These are phyloP conservation scores for Xiphydria camelus DNA, from an alignment of 2,888 invertebrate genomes.

Conservation along the genomic window DNA sequence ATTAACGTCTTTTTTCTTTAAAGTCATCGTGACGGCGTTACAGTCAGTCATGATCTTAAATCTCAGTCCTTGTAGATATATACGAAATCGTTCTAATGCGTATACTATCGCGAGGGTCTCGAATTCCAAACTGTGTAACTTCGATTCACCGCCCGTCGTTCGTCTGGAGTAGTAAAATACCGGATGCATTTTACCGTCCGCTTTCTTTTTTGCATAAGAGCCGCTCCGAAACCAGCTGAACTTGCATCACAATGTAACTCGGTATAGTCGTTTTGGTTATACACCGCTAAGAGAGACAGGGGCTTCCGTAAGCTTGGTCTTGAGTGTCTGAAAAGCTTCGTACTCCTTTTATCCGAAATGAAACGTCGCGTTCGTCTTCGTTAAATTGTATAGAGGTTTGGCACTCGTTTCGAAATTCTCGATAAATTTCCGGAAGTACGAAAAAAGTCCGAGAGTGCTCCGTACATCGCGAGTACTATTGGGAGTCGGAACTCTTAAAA, in stretches of 20 bases:
- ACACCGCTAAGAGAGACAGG: constrained; percentile 41
- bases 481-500: constrained; percentile 7
- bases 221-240: constrained; percentile 37
- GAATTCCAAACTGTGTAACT: constrained; percentile 44
- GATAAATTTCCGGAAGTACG: constrained; percentile 13
- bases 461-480: constrained; percentile 5
- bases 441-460: constrained; percentile 7
- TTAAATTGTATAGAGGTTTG: constrained; percentile 6
- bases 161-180: constrained; percentile 44
- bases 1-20: constrained; percentile 39
- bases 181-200: constrained; percentile 34
- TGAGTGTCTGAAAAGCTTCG: constrained; percentile 1
- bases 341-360: constrained; percentile 4
- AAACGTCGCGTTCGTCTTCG: constrained; percentile 1
- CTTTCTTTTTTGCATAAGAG: constrained; percentile 42
- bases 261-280: constrained; percentile 37
- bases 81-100: constrained; percentile 31
- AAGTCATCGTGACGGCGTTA: constrained; percentile 31
- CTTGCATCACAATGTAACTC: constrained; percentile 50
- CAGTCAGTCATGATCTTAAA: constrained; percentile 42
- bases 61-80: constrained; percentile 33
- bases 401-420: constrained; percentile 9
- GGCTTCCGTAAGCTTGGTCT: constrained; percentile 16
- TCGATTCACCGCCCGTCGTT: constrained; percentile 33
- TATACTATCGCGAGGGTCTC: constrained; percentile 34